phyloP scores from a whole-genome alignment of 2,113 vertebrate genomes.

The Rutilus rutilus region DNA sequence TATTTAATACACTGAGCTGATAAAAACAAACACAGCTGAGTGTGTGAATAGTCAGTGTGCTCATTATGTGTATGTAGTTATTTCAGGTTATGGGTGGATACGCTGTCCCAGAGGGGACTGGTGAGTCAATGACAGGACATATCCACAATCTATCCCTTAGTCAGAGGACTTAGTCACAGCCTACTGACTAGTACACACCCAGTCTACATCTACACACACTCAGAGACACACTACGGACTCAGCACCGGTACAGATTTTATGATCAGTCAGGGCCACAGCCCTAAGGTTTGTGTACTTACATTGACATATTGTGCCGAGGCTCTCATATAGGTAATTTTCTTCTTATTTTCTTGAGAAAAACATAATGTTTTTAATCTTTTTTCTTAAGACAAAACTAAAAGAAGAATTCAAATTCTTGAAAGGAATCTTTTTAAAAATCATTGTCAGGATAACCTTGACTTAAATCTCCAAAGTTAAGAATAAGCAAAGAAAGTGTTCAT shows the following conservation, averaged over 20 bases:
- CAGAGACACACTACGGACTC: constrained; percentile 1
- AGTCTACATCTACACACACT: constrained; percentile 8
- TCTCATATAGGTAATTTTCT: neutral
- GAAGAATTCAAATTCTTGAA: too few relatives aligned
- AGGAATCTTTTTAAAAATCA: too few relatives aligned
- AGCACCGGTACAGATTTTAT: neutral
- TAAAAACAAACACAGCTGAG: neutral
- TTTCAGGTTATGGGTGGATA: constrained; percentile 64
- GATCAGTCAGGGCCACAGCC: neutral
- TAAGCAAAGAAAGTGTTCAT: too few relatives aligned
- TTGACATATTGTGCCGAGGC: neutral
- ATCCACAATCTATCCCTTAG: constrained; percentile 19
- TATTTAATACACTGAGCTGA: neutral
- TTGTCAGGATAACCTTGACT: too few relatives aligned
- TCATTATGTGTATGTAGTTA: constrained; percentile 49
- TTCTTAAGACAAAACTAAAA: too few relatives aligned
- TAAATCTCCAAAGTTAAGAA: too few relatives aligned
- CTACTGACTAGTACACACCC: constrained; percentile 24
- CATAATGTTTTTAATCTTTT: neutral
- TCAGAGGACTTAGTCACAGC: constrained; percentile 53
- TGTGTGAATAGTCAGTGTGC: neutral
- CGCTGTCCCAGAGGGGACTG: neutral
- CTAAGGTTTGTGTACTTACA: neutral
- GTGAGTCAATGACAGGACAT: constrained; percentile 39
- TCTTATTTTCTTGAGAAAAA: too few relatives aligned